Evolutionary conservation across 2,888 invertebrate species (phyloP), one percentile per base, ranked within the genome.

Genomic region (Plemyria rubiginata): DNA sequence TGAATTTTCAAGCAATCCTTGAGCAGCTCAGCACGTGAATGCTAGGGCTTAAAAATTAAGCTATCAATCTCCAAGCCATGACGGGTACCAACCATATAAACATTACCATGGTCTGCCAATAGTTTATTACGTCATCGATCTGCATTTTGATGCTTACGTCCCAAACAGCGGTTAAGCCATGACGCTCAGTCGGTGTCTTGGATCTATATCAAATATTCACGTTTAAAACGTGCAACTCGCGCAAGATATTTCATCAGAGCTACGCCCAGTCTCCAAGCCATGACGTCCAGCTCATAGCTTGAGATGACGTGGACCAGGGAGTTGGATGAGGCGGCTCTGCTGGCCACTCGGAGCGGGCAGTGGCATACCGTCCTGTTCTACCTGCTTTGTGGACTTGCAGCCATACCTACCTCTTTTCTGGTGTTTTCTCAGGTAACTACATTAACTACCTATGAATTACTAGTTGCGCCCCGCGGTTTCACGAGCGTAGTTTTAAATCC

Each of bases 301-400:
- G 16, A 54, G 9, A 66, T 71, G 56, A 81, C 87, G 54, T 92
- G 92, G 92, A 90, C 90, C 1, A 79, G 74, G 60, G 90, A 94
- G 76, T 81, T 94, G 77, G 94, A 94, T 74, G 94, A 94, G 77
- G 94, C 94, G 43, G 85, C 94, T 29, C 82, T 87, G 61, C 90
- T 94, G 76, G 94, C 95, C 70, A 95, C 95, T 4, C 94, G 93
- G 76, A 90, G 92, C 70, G 96, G 96, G 15, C 86, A 89, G 67
- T 95, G 95, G 88, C 96, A 96, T 77, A 90, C 94, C 60, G 79
- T 94, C 62, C 88, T 95, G 71, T 94, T 95, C 78, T 94, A 94
- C 74, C 80, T 95, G 60, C 86, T 96, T 32, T 94, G 95, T 78
- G 94, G 94, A 62, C 87, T 95, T 15, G 95, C 95, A 0, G 94